A percentile compares a stretch with the other conserved stretches of the same genome.
phyloP scores from a whole-genome alignment of 35 echinoderm and acorn worm species.

The Antedon bifida region DNA sequence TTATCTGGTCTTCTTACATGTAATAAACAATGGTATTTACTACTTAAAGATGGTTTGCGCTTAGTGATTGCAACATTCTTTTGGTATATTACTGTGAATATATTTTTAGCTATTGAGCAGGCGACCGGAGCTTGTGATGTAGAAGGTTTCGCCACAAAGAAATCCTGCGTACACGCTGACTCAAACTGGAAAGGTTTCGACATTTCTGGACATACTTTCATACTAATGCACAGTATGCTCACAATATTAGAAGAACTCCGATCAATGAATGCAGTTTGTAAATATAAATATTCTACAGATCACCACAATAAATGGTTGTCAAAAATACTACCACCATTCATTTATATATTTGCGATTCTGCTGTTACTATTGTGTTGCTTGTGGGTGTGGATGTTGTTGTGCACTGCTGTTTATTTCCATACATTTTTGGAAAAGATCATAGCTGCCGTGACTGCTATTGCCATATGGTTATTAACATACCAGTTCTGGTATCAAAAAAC shows the following conservation, averaged over 20 bases:
- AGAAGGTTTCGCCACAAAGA: neutral
- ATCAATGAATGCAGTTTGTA: neutral
- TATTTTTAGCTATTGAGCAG: neutral
- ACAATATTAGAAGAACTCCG: neutral
- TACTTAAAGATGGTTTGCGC: neutral
- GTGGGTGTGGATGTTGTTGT: neutral
- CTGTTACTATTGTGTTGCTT: neutral
- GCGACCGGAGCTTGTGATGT: neutral
- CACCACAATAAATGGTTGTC: neutral
- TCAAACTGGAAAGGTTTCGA: neutral
- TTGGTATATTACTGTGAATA: neutral
- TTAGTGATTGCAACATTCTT: neutral
- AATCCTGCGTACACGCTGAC: neutral
- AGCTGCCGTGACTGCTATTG: neutral
- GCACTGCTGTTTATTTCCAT: neutral
- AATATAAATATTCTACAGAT: neutral
- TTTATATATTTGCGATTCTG: neutral
- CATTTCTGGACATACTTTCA: neutral
- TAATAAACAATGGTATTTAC: neutral
- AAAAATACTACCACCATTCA: neutral
- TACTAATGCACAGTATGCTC: neutral
- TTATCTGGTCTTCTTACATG: neutral
- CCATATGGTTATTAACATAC: neutral
- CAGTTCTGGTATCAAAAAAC: neutral
- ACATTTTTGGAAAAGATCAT: neutral